Base-by-base conservation (phyloP, 1,140 invertebrate genomes). In the Drosophila obscura region DNA sequence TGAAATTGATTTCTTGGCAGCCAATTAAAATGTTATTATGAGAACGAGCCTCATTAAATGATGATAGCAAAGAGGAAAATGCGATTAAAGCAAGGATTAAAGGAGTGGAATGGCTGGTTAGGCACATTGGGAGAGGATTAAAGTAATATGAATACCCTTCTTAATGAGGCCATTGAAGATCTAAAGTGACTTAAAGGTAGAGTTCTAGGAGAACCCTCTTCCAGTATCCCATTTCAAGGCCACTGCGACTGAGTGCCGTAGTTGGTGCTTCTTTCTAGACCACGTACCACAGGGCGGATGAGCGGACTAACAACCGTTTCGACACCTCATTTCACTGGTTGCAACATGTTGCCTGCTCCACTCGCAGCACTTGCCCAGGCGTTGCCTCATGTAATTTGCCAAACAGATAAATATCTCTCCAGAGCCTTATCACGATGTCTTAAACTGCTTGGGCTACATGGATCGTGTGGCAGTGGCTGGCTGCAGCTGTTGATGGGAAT, bases 361-460 rank as follows among this genome's bases (percentile, higher is more conserved):
- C 61, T 64, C 22, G 26, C 35, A 39, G 43, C 75, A 77, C 71
- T 79, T 88, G 68, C 67, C 62, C 66, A 88, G 83, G 83, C 84
- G 83, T 88, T 76, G 83, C 84, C 76, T 73, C 83, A 71, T 88
- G 83, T 88, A 88, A 88, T 88, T 88, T 88, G 84, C 83, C 79
- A 68, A 59, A 62, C 68, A 88, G 83, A 88, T 88, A 88, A 88
- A 77, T 77, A 89, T 88, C 83, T 77, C 35, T 79, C 63, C 66
- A 76, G 84, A 39, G 35, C 35, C 84, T 88, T 88, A 88, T 88
- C 83, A 89, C 80, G 83, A 88, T 88, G 76, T 79, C 83, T 88
- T 88, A 77, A 88, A 71, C 76, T 80, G 79, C 79, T 61, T 58
- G 43, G 60, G 65, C 35, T 39, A 13, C 35, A 39, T 39, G 35